A percentile compares a stretch with the other conserved stretches of the same genome.
Evolutionary conservation across 2,113 vertebrate species (phyloP).

Genomic region (Dryoscopus gambensis): DNA sequence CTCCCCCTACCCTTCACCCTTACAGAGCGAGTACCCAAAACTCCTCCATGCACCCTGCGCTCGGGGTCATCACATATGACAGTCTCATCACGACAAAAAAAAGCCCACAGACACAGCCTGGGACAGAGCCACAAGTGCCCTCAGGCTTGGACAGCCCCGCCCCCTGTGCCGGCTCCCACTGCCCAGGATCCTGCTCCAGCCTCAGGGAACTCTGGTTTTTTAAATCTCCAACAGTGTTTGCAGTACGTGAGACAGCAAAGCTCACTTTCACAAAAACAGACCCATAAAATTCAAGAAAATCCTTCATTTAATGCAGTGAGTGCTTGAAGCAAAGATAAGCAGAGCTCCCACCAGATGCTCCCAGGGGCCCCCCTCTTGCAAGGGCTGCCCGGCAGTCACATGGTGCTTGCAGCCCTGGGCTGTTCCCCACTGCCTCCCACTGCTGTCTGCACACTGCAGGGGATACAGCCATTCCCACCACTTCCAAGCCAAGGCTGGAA

Average conservation of each 20-base stretch:
- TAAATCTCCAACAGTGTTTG: not conserved
- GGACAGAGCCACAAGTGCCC: not conserved
- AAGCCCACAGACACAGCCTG: not conserved
- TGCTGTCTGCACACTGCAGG: fast-evolving
- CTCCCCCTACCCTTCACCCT: not conserved
- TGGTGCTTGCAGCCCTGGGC: fast-evolving
- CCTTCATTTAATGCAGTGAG: not conserved
- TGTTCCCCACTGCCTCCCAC: not conserved
- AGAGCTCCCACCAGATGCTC: not conserved
- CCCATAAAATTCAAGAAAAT: not conserved
- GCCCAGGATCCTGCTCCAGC: not conserved
- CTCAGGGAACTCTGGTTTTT: fast-evolving
- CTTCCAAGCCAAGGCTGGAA: not conserved
- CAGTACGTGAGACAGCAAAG: not conserved
- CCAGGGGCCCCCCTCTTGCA: too few species aligned
- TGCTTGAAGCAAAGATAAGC: not conserved
- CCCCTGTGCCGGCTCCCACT: fast-evolving
- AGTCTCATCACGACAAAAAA: not conserved
- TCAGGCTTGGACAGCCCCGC: fast-evolving
- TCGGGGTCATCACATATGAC: fast-evolving
- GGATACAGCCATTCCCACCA: not conserved
- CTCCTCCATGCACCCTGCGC: not conserved
- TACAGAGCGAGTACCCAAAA: not conserved
- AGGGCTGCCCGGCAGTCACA: not conserved
- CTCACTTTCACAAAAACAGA: not conserved